Base-by-base conservation (phyloP, 1,140 invertebrate species). In the Calliphora vicina region DNA sequence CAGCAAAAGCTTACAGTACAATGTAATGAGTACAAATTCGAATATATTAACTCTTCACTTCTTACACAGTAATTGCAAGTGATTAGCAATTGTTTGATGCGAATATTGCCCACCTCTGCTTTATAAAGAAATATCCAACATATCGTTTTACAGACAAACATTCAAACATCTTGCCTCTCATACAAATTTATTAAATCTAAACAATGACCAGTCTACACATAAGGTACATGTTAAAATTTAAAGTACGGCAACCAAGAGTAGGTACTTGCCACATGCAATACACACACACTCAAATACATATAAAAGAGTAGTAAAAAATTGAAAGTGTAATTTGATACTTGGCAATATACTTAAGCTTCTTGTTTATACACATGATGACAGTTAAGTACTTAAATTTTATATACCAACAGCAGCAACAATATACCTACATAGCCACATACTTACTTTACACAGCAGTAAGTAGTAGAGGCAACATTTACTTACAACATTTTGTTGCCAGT, bases 321-420 rank as follows among this genome's bases (percentile, higher is more conserved):
- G 74, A 78, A 78, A 78, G 74, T 78, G 74, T 78, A 78, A 78
- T 78, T 78, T 78, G 74, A 78, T 78, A 78, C 74, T 78, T 78
- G 74, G 74, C 74, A 78, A 78, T 78, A 78, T 78, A 45, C 74
- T 78, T 78, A 78, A 78, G 74, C 74, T 78, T 1, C 74, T 78
- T 78, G 42, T 78, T 78, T 78, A 78, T 78, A 43, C 74, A 78
- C 74, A 78, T 78, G 35, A 78, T 78, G 74, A 78, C 74, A 78
- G 35, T 43, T 43, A 78, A 78, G n/a, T 78, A 78, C 74, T 78
- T 78, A 78, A 78, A 78, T 78, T 78, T 78, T 78, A 78, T 78
- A 43, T 43, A 78, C 74, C 8, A 78, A 20, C 29, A 76, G 43
- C 35, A 43, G 9, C 50, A 67, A 20, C 61, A 23, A 50, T 50